Evolutionary conservation across 2,888 invertebrate species (phyloP), one percentile per base, ranked within the genome.

Genomic region (Brachyopa scutellaris): DNA sequence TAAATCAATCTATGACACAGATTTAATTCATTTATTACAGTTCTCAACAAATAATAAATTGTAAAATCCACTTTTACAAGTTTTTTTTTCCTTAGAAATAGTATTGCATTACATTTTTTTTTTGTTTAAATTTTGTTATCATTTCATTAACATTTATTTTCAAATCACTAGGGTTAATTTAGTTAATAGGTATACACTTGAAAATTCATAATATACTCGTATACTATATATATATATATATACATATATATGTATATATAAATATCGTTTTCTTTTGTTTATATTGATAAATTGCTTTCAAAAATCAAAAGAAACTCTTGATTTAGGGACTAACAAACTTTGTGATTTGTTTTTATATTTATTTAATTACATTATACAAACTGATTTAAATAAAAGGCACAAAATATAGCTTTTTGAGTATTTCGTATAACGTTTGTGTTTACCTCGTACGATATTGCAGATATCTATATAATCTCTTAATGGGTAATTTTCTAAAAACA

Each of bases 351-450:
- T 67, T 9, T 38, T 49, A 9, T 51, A 29, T 67, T 40, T 33
- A 42, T 66, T 62, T 57, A 57, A 57, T 55, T 42, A 51, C 49
- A 69, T 69, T 64, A 5, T 70, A 74, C 62, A 72, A 77, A 82
- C 77, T 72, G 61, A 77, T 77, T 77, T 59, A 82, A 82, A 77
- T 77, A 77, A 82, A 82, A 82, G 82, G 82, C 82, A 82, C 82
- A 82, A 82, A 82, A 82, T 82, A 77, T 82, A 82, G 77, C 82
- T 82, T 77, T 76, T 70, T 77, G 53, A 82, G 66, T 72, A 77
- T 77, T 67, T 82, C 82, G 77, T 77, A 82, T 82, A 82, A 77
- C 77, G 59, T 69, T 57, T 74, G 76, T 72, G 31, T 77, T 82
- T 61, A 49, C 61, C 21, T 70, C 38, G 51, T 70, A 45, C 70